Percentiles rank a stretch among this genome's conserved stretches.
These are phyloP conservation scores for Dasypogon diadema DNA, from an alignment of 2,888 invertebrate genomes.

Conservation along the genomic window DNA sequence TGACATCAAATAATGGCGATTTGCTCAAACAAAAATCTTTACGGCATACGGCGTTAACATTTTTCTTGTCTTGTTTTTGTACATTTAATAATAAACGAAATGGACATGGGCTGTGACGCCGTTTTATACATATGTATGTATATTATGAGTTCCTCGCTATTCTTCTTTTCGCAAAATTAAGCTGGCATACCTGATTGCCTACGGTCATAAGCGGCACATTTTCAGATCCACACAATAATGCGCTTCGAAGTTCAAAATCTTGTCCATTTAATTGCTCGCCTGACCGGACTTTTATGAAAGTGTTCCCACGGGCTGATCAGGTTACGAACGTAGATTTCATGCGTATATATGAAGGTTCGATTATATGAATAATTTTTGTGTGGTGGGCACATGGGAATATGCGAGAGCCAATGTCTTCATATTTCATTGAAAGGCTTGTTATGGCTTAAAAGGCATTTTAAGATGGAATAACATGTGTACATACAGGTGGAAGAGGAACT, in stretches of 20 bases:
- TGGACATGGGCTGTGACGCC: neutral
- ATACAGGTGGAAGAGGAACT: too few species aligned
- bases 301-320: slow-evolving; percentile 39
- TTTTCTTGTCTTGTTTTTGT: neutral
- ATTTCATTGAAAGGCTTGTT: too few species aligned
- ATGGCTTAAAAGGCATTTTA: too few species aligned
- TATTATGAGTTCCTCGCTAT: neutral
- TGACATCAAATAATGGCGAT: neutral
- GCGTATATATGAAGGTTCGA: neutral
- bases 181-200: slow-evolving; percentile 14
- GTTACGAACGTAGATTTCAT: neutral
- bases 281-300: slow-evolving; percentile 12
- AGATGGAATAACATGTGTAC: too few species aligned
- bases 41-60: neutral
- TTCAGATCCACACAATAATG: slow-evolving; percentile 29
- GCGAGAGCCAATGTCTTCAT: too few species aligned
- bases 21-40: neutral
- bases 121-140: neutral
- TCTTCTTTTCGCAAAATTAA: slow-evolving; percentile 22
- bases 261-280: slow-evolving; percentile 33
- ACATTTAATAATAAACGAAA: neutral
- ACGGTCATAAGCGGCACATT: slow-evolving; percentile 15
- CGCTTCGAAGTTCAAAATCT: slow-evolving; percentile 17
- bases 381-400: too few species aligned
- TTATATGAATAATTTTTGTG: neutral